Evolutionary conservation across 2,888 invertebrate genomes (phyloP), one percentile per base, ranked within the genome.

Genomic region (Lepidochitona cinerea): DNA sequence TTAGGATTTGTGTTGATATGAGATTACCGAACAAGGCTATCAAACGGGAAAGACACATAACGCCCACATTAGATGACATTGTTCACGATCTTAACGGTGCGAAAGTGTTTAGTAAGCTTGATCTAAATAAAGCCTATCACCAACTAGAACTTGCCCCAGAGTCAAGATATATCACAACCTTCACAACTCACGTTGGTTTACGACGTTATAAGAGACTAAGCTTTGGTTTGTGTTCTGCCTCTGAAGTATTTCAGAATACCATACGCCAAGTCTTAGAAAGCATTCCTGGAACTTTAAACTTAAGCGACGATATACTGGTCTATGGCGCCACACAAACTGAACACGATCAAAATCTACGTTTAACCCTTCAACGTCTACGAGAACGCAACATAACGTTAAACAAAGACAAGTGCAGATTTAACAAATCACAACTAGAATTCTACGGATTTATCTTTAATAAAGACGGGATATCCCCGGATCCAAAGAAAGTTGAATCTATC

Each of bases 1-100:
- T 84, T 14, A 36, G 84, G 29, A 76, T 85, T 18, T 84, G 82
- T 69, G 72, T 81, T 0, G 79, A 83, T 64, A 82, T 81, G 77
- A 59, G 79, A n/a, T 41, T 70, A 59, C 68, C 78, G 6, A 81
- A 81, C 70, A 72, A 73, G 59, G 81, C 81, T 3, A 71, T 81
- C 14, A 49, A 73, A 53, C 59, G 82, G 12, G 77, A 80, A 73
- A 67, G 76, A n/a, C 81, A 84, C 59, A 49, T 71, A 7, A 81
- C 66, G 23, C 82, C 81, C 53, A 79, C 80, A 12, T 52, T 82
- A 1, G 80, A 85, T 68, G 79, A 82, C 26, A 52, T 79, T 23
- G 37, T 81, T 7, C 36, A 65, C 54, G 76, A 84, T 12, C 26
- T 85, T 26, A 81, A 71, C 36, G 76, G 79, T 33, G 71, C 81